These are phyloP conservation scores for Netelia melanura DNA, from an alignment of 2,888 invertebrate genomes.

Conservation along the genomic window DNA sequence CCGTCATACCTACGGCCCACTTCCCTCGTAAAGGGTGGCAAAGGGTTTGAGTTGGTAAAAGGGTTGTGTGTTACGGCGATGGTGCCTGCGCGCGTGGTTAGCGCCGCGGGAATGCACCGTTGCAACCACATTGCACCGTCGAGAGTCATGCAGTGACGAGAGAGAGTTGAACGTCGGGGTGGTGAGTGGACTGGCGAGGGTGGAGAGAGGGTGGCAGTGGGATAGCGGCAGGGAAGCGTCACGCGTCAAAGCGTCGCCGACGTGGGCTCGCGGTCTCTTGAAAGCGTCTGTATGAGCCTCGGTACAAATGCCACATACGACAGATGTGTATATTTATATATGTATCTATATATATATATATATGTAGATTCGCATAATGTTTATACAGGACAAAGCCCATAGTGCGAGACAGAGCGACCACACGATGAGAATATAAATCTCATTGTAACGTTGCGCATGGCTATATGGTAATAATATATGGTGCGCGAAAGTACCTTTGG, in stretches of 20 bases:
- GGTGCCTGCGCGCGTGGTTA: slow-evolving; percentile 64
- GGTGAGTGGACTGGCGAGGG: slow-evolving; percentile 1
- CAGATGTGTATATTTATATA: slow-evolving; percentile 6
- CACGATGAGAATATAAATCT: neutral
- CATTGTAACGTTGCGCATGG: too few species aligned
- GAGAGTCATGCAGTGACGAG: slow-evolving; percentile 38
- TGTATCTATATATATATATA: too few species aligned
- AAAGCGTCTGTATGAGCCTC: slow-evolving; percentile 51
- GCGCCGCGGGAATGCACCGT: slow-evolving; percentile 57
- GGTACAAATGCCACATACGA: slow-evolving; percentile 11
- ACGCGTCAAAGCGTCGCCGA: slow-evolving; percentile 68
- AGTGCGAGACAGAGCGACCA: slow-evolving; percentile 2
- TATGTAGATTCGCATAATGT: neutral
- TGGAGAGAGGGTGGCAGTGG: slow-evolving; percentile 1
- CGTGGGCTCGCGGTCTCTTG: slow-evolving; percentile 64
- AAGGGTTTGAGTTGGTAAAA: slow-evolving; percentile 18
- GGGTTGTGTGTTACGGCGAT: slow-evolving; percentile 16
- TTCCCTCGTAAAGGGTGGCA: slow-evolving; percentile 14
- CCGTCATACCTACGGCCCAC: neutral
- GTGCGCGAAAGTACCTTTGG: neutral
- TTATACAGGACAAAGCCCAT: slow-evolving; percentile 31
- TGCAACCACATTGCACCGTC: slow-evolving; percentile 47
- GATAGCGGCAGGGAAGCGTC: slow-evolving; percentile 62
- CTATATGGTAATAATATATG: neutral
- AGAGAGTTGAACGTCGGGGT: slow-evolving; percentile 31